Conservation (phyloP, 1,140 invertebrate species). For the Bicyclus anynana region DNA sequence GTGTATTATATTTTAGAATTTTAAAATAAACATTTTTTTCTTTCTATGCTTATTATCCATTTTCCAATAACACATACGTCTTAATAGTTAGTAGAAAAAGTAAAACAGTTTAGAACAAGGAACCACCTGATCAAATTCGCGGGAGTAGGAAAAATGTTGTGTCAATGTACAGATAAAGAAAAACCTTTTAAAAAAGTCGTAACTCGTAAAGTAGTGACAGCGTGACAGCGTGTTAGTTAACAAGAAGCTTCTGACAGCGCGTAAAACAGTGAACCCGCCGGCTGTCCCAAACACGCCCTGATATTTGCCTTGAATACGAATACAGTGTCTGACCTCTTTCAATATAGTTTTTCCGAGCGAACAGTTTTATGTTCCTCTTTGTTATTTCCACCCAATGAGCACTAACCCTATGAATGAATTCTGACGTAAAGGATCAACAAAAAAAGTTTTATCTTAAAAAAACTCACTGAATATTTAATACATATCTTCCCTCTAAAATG, state of each 20-base stretch:
- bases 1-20: too few relatives aligned
- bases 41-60: too few relatives aligned
- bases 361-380: conserved; percentile 68
- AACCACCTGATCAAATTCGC: too few relatives aligned
- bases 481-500: background rate
- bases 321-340: conserved; percentile 44
- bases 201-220: conserved; percentile 16
- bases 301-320: conserved; percentile 60
- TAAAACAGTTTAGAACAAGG: too few relatives aligned
- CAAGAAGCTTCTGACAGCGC: conserved; percentile 30
- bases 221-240: conserved; percentile 27
- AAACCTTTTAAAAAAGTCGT: conserved; percentile 3
- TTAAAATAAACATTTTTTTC: too few relatives aligned
- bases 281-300: conserved; percentile 50
- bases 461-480: background rate
- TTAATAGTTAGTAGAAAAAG: too few relatives aligned
- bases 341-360: conserved; percentile 72
- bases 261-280: conserved; percentile 50
- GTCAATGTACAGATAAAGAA: too few relatives aligned
- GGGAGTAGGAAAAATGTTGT: too few relatives aligned
- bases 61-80: too few relatives aligned
- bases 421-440: conserved; percentile 1
- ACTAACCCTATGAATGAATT: conserved; percentile 37
- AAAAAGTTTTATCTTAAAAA: conserved; percentile 1
- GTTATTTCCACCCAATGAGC: conserved; percentile 72